Conservation (phyloP, 1,140 invertebrate genomes). For the Melanaphis sacchari region DNA sequence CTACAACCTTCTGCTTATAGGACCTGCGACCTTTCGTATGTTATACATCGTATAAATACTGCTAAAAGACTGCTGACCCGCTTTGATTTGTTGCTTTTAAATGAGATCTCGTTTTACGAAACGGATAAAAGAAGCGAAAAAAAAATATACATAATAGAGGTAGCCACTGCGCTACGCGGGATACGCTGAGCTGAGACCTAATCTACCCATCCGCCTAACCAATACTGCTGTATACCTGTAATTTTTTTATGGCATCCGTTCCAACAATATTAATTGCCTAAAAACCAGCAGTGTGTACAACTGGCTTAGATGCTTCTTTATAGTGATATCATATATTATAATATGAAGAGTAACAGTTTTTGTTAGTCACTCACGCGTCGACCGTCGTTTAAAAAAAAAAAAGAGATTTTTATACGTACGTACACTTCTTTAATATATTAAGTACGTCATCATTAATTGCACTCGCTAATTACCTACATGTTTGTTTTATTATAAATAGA, state of each 20-base stretch:
- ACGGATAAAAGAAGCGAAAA: background rate
- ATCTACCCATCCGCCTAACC: background rate
- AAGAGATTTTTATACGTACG: background rate
- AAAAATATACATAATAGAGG: conserved; percentile 11
- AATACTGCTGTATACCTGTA: background rate
- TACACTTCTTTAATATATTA: background rate
- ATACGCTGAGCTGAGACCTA: background rate
- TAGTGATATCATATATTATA: too few relatives aligned
- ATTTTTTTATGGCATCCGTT: background rate
- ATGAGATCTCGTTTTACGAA: conserved; percentile 50
- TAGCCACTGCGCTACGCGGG: background rate
- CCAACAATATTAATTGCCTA: background rate
- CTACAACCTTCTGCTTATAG: background rate
- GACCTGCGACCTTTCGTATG: background rate
- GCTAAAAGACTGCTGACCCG: background rate
- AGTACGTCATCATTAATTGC: background rate
- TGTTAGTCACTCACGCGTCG: background rate
- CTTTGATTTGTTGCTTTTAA: conserved; percentile 50
- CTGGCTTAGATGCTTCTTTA: too few relatives aligned
- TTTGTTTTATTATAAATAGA: conserved; percentile 8
- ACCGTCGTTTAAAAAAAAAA: background rate
- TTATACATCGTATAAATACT: background rate
- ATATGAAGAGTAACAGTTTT: background rate
- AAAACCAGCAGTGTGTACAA: background rate
- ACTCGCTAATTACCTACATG: background rate